Conservation (phyloP, 1,140 invertebrate genomes). For the Saccostrea glomerata region DNA sequence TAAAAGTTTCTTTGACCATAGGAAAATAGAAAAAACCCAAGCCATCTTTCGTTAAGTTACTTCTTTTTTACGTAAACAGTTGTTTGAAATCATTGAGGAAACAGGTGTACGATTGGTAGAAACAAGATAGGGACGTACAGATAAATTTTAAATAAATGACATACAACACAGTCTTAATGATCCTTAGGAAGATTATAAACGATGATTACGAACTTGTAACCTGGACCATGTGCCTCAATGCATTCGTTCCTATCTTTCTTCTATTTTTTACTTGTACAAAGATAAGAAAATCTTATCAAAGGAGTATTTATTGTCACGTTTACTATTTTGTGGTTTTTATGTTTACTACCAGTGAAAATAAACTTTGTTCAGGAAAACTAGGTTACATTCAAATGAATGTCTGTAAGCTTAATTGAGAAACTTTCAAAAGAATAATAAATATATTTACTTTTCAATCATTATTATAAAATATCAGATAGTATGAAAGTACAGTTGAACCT, state of each 20-base stretch:
- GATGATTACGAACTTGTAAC: not conserved
- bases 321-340: not conserved
- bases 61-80: not conserved
- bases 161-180: not conserved
- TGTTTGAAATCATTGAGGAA: slow-evolving; percentile 7
- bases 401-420: not conserved
- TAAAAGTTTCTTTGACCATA: not conserved
- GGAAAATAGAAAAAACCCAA: not conserved
- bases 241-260: not conserved
- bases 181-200: not conserved
- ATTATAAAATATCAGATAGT: no score
- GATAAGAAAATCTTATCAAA: not conserved
- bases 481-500: no score
- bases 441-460: no score
- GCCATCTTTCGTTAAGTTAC: not conserved
- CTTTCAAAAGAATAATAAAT: not conserved
- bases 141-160: slow-evolving; percentile 35
- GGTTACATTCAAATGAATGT: not conserved
- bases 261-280: not conserved
- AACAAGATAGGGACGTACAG: not conserved
- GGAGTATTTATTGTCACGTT: not conserved
- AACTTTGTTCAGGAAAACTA: not conserved
- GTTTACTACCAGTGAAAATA: not conserved
- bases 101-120: not conserved
- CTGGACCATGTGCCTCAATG: not conserved